Conservation (phyloP, 2,888 invertebrate species). For the Pollenia angustigena region DNA sequence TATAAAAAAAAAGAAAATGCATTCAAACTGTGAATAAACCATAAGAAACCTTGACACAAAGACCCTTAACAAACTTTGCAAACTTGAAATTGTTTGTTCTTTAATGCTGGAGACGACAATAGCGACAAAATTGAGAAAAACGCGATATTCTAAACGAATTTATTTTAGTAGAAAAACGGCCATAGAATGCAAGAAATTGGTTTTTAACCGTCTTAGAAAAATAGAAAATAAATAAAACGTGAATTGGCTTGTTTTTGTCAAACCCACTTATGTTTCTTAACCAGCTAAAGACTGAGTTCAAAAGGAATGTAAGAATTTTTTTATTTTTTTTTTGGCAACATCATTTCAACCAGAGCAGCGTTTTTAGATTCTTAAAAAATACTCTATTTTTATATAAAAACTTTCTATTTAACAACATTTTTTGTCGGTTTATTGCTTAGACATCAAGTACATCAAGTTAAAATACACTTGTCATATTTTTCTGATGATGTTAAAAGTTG, state of each 20-base stretch:
- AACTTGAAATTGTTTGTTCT: slow-evolving; percentile 27
- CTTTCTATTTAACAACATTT: slow-evolving; percentile 16
- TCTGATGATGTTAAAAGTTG: slow-evolving; percentile 41
- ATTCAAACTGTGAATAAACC: not conserved
- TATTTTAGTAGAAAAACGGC: slow-evolving; percentile 53
- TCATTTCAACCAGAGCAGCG: slow-evolving; percentile 3
- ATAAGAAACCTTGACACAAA: slow-evolving; percentile 62
- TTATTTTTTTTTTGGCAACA: slow-evolving; percentile 11
- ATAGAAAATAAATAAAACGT: slow-evolving; percentile 36
- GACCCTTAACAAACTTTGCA: slow-evolving; percentile 45
- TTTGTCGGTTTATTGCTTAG: slow-evolving; percentile 37
- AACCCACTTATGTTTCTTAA: slow-evolving; percentile 9
- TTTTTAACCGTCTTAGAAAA: slow-evolving; percentile 1
- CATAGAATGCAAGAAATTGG: slow-evolving; percentile 22
- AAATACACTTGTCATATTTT: slow-evolving; percentile 57
- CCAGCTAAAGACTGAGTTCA: not conserved
- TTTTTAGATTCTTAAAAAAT: slow-evolving; percentile 11
- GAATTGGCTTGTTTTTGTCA: slow-evolving; percentile 33
- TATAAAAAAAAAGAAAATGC: slow-evolving; percentile 4
- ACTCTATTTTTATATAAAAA: slow-evolving; percentile 16
- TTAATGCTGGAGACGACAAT: slow-evolving; percentile 7
- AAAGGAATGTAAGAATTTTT: slow-evolving; percentile 1
- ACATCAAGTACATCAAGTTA: slow-evolving; percentile 49
- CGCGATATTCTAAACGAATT: slow-evolving; percentile 38
- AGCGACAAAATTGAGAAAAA: not conserved